Conservation (phyloP, 23 tunicate genomes). For the Halocynthia roretzi region DNA sequence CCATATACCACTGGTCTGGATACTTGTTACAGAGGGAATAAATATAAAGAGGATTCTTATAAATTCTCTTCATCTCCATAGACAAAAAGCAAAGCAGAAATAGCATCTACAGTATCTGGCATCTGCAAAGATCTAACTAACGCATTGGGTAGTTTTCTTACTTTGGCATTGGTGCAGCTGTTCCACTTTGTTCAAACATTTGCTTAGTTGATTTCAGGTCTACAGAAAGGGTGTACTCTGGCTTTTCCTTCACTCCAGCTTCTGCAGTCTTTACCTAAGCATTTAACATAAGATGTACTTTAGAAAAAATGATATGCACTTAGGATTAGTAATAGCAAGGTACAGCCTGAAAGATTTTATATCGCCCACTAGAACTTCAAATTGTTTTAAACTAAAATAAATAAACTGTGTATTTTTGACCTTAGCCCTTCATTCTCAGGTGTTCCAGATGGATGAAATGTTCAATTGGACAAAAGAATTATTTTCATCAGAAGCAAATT, state of each 20-base stretch:
- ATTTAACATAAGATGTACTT: not conserved
- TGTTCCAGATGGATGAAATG: not conserved
- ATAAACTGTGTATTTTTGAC: not conserved
- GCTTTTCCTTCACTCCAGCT: slow-evolving; percentile 19
- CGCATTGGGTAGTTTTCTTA: too few relatives aligned
- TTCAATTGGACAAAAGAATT: not conserved
- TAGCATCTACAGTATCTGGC: too few relatives aligned
- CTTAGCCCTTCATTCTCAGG: not conserved
- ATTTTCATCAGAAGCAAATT: not conserved
- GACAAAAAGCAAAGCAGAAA: too few relatives aligned
- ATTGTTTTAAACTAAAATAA: not conserved
- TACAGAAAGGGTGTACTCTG: slow-evolving; percentile 26
- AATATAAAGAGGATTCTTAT: not conserved
- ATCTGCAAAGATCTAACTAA: too few relatives aligned
- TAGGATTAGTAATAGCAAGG: too few relatives aligned
- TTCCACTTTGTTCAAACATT: slow-evolving; percentile 50
- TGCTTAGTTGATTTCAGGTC: slow-evolving; percentile 59
- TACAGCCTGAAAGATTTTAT: too few relatives aligned
- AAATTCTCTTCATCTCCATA: too few relatives aligned
- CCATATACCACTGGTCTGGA: too few relatives aligned
- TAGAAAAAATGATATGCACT: too few relatives aligned
- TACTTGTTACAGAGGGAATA: not conserved
- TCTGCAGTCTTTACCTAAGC: slow-evolving; percentile 46
- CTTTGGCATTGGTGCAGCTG: slow-evolving; percentile 12
- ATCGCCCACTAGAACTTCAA: too few relatives aligned